Evolutionary conservation across 2,113 vertebrate species (phyloP).

Genomic region (Leptodactylus fuscus): DNA sequence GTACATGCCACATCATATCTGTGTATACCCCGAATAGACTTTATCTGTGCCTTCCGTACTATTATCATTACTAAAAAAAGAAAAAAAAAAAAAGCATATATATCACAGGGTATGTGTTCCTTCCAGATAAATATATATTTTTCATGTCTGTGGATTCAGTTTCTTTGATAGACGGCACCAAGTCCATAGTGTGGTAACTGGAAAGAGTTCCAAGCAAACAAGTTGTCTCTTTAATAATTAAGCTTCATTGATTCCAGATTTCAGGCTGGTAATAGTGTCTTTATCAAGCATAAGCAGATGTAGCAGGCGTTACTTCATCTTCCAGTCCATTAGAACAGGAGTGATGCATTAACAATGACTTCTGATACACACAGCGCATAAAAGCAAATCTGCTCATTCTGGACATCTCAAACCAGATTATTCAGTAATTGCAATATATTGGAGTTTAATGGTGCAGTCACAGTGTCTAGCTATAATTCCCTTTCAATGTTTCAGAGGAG

Average conservation of each 20-base stretch:
- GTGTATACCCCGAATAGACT: neutral
- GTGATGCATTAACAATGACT: conserved; percentile 25
- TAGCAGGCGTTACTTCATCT: neutral
- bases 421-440: neutral
- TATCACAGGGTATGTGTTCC: neutral
- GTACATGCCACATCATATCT: neutral
- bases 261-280: conserved; percentile 8
- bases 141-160: neutral
- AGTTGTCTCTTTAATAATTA: conserved; percentile 17
- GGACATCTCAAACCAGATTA: neutral
- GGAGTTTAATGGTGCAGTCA: neutral
- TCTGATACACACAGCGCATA: neutral
- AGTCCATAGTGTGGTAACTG: neutral
- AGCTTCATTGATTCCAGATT: conserved; percentile 12
- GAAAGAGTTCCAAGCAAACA: neutral
- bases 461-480: neutral
- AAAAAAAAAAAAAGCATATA: too few species aligned
- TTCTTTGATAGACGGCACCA: neutral
- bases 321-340: conserved; percentile 14
- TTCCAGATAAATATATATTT: neutral
- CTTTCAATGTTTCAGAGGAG: neutral
- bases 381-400: neutral
- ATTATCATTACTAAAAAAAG: neutral
- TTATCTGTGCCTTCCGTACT: neutral
- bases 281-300: conserved; percentile 36